A percentile compares a stretch with the other conserved stretches of the same genome.
phyloP scores from a whole-genome alignment of 2,888 invertebrate species.

The Leptogaster cylindrica region DNA sequence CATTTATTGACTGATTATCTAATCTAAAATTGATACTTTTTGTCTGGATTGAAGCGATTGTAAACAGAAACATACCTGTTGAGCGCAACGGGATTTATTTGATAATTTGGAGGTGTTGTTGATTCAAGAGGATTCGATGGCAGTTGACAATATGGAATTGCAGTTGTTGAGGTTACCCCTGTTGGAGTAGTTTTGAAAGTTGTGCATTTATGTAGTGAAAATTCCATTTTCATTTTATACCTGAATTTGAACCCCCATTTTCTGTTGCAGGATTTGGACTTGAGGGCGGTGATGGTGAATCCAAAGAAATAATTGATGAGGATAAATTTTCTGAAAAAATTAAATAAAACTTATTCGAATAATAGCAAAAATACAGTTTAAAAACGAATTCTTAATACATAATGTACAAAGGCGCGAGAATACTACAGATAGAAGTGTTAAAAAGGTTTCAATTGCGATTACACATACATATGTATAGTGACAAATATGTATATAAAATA shows the following conservation, averaged over 20 bases:
- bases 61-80: slow-evolving; percentile 13
- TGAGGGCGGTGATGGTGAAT: slow-evolving; percentile 56
- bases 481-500: too few relatives aligned
- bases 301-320: slow-evolving; percentile 54
- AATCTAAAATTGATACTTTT: not conserved
- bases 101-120: slow-evolving; percentile 10
- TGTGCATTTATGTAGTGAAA: not conserved
- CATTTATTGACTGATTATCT: slow-evolving; percentile 21
- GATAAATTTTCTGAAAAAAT: slow-evolving; percentile 48
- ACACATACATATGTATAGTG: too few relatives aligned
- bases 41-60: not conserved
- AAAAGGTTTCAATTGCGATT: too few relatives aligned
- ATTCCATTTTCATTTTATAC: not conserved
- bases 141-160: slow-evolving; percentile 19
- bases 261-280: slow-evolving; percentile 49
- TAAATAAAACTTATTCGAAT: too few relatives aligned
- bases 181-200: not conserved
- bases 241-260: slow-evolving; percentile 14
- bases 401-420: too few relatives aligned
- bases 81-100: slow-evolving; percentile 27
- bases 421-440: too few relatives aligned
- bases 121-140: not conserved
- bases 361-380: too few relatives aligned
- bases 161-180: slow-evolving; percentile 30
- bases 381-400: too few relatives aligned